These are phyloP conservation scores for Narcine bancroftii DNA, from an alignment of 2,113 vertebrate genomes.

Conservation along the genomic window DNA sequence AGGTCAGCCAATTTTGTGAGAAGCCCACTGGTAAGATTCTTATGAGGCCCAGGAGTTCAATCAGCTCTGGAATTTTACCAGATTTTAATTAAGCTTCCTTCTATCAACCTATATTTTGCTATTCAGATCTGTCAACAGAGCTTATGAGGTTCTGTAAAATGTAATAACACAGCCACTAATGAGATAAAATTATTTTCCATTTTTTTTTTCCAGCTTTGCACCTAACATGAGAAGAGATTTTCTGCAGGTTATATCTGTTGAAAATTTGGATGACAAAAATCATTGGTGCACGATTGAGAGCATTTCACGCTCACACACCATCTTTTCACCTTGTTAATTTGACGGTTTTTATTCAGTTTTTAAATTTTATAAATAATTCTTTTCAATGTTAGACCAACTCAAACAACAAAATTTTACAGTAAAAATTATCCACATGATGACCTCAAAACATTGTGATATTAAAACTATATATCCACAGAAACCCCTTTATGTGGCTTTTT, in stretches of 20 bases:
- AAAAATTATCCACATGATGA: background rate
- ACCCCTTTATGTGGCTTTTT: background rate
- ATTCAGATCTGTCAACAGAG: conserved; percentile 10
- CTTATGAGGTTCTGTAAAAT: background rate
- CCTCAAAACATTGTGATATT: background rate
- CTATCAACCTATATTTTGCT: background rate
- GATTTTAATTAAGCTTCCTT: conserved; percentile 13
- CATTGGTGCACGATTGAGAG: no score
- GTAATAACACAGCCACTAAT: conserved; percentile 5
- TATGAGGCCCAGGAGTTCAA: background rate
- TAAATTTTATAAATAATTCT: conserved; percentile 9
- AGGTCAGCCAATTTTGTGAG: background rate
- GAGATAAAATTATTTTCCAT: background rate
- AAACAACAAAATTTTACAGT: background rate
- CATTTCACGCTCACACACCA: background rate
- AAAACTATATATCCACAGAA: background rate
- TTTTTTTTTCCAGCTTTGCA: background rate
- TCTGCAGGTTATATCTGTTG: conserved; percentile 5
- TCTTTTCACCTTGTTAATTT: background rate
- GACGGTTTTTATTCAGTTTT: background rate
- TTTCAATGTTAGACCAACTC: background rate
- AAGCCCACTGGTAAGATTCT: background rate
- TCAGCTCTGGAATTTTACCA: background rate
- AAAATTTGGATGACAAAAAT: background rate
- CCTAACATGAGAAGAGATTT: background rate